phyloP scores from a whole-genome alignment of 2,113 vertebrate genomes.

The Herpailurus yagouaroundi region DNA sequence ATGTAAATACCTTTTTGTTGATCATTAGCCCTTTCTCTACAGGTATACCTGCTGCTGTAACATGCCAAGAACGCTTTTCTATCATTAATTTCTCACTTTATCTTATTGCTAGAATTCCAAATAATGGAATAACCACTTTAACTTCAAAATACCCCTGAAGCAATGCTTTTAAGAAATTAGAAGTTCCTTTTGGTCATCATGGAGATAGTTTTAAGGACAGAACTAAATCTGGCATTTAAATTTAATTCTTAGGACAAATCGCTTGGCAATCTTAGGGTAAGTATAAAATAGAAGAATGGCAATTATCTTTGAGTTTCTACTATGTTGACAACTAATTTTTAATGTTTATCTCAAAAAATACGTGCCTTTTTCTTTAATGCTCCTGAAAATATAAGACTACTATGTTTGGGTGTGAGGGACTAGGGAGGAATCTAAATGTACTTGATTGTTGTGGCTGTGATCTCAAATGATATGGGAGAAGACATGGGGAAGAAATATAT shows the following conservation, averaged over 20 bases:
- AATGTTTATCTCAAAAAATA: constrained; percentile 15
- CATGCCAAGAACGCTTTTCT: constrained; percentile 84
- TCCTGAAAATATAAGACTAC: constrained; percentile 50
- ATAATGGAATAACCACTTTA: constrained; percentile 82
- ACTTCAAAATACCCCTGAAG: constrained; percentile 75
- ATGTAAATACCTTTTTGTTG: constrained; percentile 84
- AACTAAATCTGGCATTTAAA: constrained; percentile 54
- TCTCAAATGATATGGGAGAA: not conserved
- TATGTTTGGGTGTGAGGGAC: not conserved
- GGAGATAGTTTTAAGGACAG: constrained; percentile 56
- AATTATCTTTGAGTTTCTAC: constrained; percentile 59
- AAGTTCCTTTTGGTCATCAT: constrained; percentile 60
- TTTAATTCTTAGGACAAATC: constrained; percentile 61
- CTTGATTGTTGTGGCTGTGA: not conserved
- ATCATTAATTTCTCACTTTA: constrained; percentile 81
- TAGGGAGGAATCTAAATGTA: not conserved
- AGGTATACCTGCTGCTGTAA: constrained; percentile 80
- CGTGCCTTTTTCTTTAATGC: not conserved
- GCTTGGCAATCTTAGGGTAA: constrained; percentile 27
- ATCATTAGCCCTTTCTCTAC: constrained; percentile 84
- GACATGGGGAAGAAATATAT: not conserved
- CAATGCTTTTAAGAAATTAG: constrained; percentile 39
- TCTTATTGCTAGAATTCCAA: constrained; percentile 84
- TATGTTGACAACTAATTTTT: constrained; percentile 38
- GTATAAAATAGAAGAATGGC: constrained; percentile 41